Evolutionary conservation across 1,140 invertebrate genomes (phyloP).

Genomic region (Scaptodrosophila lebanonensis): DNA sequence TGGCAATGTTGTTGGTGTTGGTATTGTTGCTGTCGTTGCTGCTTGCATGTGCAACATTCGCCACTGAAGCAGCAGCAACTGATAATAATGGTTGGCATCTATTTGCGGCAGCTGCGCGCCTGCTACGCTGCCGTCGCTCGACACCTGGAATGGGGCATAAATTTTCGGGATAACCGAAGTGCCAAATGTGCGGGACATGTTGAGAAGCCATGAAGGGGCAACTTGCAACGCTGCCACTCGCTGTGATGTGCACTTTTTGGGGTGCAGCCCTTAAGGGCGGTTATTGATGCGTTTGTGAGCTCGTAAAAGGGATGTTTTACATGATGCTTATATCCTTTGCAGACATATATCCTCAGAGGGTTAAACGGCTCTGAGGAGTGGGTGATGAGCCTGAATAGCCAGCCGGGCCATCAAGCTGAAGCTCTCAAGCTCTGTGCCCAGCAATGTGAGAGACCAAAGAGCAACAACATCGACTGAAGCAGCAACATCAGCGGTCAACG

Average conservation of each 20-base stretch:
- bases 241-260: too few species aligned
- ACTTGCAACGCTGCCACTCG: too few species aligned
- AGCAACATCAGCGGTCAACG: conserved; percentile 13
- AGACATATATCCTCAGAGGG: too few species aligned
- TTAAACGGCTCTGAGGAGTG: too few species aligned
- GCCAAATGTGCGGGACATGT: neutral
- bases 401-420: too few species aligned
- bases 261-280: conserved; percentile 24
- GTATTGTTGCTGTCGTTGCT: conserved; percentile 6
- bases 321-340: conserved; percentile 5
- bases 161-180: conserved; percentile 51
- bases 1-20: conserved; percentile 15
- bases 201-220: conserved; percentile 4
- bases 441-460: too few species aligned
- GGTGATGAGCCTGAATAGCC: conserved; percentile 27
- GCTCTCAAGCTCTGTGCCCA: too few species aligned
- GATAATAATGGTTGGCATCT: too few species aligned
- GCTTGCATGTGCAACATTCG: conserved; percentile 34
- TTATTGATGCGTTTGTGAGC: neutral
- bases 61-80: conserved; percentile 21
- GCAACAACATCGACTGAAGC: conserved; percentile 31
- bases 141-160: conserved; percentile 71
- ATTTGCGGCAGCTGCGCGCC: conserved; percentile 50
- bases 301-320: neutral
- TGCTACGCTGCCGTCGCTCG: conserved; percentile 48